phyloP scores from a whole-genome alignment of 2,797 vertebrate genomes.

The Okamejei kenojei region DNA sequence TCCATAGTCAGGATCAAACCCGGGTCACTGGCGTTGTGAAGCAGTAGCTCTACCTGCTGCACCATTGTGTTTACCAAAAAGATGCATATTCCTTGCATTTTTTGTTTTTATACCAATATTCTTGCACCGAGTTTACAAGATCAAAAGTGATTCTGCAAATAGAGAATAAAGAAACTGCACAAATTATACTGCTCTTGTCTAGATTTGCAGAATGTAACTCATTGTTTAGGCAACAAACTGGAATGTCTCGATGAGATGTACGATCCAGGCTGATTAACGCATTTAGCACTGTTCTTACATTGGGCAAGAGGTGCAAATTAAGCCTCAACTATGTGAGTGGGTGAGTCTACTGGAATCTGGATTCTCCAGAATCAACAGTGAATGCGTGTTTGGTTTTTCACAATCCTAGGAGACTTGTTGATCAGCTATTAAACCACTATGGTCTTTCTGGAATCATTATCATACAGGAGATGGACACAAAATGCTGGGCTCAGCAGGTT shows the following conservation, averaged over 20 bases:
- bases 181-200: not conserved
- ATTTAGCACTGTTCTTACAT: not conserved
- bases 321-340: not conserved
- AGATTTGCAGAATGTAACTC: not conserved
- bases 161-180: not conserved
- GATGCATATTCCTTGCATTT: no score
- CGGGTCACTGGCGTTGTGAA: no score
- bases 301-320: not conserved
- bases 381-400: not conserved
- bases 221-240: not conserved
- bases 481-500: no score
- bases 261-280: not conserved
- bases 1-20: no score
- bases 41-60: no score
- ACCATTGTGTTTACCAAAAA: no score
- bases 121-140: not conserved
- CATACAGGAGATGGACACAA: not conserved
- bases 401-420: not conserved
- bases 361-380: not conserved
- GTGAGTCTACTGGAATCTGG: not conserved
- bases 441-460: not conserved
- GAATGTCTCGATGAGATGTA: not conserved
- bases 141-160: not conserved
- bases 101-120: no score
- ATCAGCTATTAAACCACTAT: not conserved